Evolutionary conservation across 2,113 vertebrate genomes (phyloP).

Genomic region (Bostrychus sinensis): DNA sequence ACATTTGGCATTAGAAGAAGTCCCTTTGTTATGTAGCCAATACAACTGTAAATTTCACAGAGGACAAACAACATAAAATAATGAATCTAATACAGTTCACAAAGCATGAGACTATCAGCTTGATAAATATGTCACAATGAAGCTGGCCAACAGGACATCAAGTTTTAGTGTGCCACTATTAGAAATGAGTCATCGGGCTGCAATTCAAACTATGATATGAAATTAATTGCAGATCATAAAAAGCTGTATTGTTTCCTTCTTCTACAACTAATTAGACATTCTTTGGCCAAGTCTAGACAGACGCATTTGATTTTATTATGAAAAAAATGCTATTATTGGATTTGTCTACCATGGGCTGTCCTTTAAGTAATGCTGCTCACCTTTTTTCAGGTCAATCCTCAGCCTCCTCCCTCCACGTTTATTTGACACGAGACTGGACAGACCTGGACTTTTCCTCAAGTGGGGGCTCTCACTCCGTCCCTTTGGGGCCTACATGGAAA

Average conservation of each 20-base stretch:
- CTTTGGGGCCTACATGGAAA: conserved; percentile 59
- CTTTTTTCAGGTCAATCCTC: conserved; percentile 95
- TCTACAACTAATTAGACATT: neutral
- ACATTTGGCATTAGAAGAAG: too few species aligned
- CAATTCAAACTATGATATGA: conserved; percentile 4
- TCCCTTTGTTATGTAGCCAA: too few species aligned
- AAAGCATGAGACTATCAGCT: neutral
- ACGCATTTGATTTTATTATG: neutral
- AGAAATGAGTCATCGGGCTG: conserved; percentile 1
- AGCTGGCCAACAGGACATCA: conserved; percentile 5
- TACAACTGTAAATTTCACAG: neutral
- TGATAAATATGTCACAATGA: neutral
- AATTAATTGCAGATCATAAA: neutral
- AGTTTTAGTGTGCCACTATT: neutral
- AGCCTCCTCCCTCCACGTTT: conserved; percentile 89
- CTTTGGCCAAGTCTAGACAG: neutral
- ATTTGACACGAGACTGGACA: conserved; percentile 84
- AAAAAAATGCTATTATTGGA: too few species aligned
- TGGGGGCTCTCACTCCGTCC: conserved; percentile 71
- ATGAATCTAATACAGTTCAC: neutral
- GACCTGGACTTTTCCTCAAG: conserved; percentile 78
- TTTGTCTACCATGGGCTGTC: too few species aligned
- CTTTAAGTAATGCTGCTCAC: conserved; percentile 66
- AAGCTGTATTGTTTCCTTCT: neutral
- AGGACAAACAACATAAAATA: neutral